A percentile compares a stretch with the other conserved stretches of the same genome.
Evolutionary conservation across 1,140 invertebrate species (phyloP).

Genomic region (Arion vulgaris): DNA sequence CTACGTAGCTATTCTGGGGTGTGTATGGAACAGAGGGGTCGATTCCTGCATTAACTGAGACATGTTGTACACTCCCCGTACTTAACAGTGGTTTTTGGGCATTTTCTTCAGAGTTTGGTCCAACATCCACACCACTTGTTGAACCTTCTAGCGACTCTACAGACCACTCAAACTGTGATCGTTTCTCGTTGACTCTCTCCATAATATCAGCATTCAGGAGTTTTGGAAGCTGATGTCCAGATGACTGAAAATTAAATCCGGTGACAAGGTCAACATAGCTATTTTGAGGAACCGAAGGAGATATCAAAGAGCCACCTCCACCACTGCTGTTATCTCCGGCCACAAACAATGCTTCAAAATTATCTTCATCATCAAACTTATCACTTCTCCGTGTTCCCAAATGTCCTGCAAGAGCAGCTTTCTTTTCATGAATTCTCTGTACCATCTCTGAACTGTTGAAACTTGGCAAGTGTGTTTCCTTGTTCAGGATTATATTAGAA

Average conservation of each 20-base stretch:
- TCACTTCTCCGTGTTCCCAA: slow-evolving; percentile 17
- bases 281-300: slow-evolving; percentile 65
- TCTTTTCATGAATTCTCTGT: slow-evolving; percentile 60
- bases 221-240: slow-evolving; percentile 49
- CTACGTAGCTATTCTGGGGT: slow-evolving; percentile 63
- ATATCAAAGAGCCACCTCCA: slow-evolving; percentile 30
- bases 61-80: neutral
- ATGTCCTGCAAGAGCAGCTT: slow-evolving; percentile 49
- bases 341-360: neutral
- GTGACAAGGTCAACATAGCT: slow-evolving; percentile 44
- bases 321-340: neutral
- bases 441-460: slow-evolving; percentile 70
- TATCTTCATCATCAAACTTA: slow-evolving; percentile 17
- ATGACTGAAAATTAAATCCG: neutral
- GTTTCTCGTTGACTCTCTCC: slow-evolving; percentile 54
- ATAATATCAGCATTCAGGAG: slow-evolving; percentile 54
- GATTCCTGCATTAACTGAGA: neutral
- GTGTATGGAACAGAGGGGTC: slow-evolving; percentile 42
- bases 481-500: slow-evolving; percentile 40
- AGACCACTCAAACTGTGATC: slow-evolving; percentile 45
- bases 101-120: neutral
- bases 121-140: neutral
- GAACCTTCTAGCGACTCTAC: slow-evolving; percentile 13
- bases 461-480: slow-evolving; percentile 61
- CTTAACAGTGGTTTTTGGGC: neutral